Evolutionary conservation across 2,888 invertebrate species (phyloP).

Genomic region (Calameuta pallipes): DNA sequence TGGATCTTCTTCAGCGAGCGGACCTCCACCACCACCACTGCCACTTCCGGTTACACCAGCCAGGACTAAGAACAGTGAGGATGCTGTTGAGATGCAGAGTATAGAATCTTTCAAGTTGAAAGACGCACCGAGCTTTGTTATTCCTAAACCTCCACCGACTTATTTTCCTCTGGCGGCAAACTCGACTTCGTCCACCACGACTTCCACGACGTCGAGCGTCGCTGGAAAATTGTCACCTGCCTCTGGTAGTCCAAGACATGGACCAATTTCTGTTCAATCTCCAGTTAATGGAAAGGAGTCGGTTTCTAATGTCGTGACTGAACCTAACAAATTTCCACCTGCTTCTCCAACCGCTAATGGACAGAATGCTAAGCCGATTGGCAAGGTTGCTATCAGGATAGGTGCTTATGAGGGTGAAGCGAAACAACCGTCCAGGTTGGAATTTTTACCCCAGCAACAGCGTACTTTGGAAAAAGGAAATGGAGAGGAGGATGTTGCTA

Average conservation of each 20-base stretch:
- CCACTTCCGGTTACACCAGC: constrained; percentile 44
- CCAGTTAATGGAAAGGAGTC: constrained; percentile 54
- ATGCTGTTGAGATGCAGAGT: constrained; percentile 80
- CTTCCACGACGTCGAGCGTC: constrained; percentile 39
- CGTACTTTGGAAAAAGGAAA: constrained; percentile 54
- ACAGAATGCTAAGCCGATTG: constrained; percentile 76
- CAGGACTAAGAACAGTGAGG: constrained; percentile 59
- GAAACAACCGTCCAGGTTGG: constrained; percentile 78
- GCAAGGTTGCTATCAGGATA: constrained; percentile 62
- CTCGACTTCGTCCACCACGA: constrained; percentile 38
- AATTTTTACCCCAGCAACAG: constrained; percentile 70
- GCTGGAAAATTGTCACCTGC: background rate
- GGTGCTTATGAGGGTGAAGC: constrained; percentile 61
- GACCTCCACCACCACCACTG: constrained; percentile 48
- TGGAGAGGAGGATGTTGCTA: constrained; percentile 65
- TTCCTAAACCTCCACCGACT: constrained; percentile 76
- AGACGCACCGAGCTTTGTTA: constrained; percentile 71
- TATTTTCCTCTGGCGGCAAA: constrained; percentile 71
- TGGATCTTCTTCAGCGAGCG: constrained; percentile 25
- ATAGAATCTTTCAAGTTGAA: constrained; percentile 80
- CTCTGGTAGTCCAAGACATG: constrained; percentile 47
- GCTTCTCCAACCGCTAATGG: constrained; percentile 68
- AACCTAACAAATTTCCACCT: constrained; percentile 71
- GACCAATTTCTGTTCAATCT: background rate
- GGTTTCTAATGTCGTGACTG: constrained; percentile 67